A percentile compares a stretch with the other conserved stretches of the same genome.
Conservation (phyloP, 2,797 vertebrate species). For the Coendou prehensilis region DNA sequence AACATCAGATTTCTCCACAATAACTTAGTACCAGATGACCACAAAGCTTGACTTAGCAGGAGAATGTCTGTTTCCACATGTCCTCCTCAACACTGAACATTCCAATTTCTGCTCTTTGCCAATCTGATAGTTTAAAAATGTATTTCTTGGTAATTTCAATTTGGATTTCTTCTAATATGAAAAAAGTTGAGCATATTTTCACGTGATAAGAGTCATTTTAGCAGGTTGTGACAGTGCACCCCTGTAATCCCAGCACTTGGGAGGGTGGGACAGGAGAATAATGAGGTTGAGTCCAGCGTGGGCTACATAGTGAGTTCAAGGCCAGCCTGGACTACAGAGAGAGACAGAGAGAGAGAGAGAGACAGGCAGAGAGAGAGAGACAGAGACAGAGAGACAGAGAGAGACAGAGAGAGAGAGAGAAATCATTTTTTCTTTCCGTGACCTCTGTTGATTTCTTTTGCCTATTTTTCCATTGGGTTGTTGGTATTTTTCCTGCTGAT, state of each 20-base stretch:
- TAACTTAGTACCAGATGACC: neutral
- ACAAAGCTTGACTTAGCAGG: neutral
- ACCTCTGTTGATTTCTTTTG: constrained; percentile 40
- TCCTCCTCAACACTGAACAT: neutral
- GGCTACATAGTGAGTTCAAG: too few relatives aligned
- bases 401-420: neutral
- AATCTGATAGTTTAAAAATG: neutral
- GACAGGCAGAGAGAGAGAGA: neutral
- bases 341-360: neutral
- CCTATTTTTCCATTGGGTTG: constrained; percentile 12
- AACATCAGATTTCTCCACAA: neutral
- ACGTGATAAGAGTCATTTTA: neutral
- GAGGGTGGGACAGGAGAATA: neutral
- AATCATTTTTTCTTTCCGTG: neutral
- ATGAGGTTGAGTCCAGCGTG: neutral
- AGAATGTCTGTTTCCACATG: neutral
- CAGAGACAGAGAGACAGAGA: neutral
- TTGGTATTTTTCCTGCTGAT: constrained; percentile 10
- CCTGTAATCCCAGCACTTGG: neutral
- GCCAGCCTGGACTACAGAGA: too few relatives aligned
- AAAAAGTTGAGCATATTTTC: constrained; percentile 13
- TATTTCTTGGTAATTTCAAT: neutral
- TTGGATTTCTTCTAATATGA: constrained; percentile 10
- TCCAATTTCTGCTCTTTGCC: neutral
- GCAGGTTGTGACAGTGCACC: neutral